These are phyloP conservation scores for Dyspetes luteomarginatus DNA, from an alignment of 2,888 invertebrate species.

Conservation along the genomic window DNA sequence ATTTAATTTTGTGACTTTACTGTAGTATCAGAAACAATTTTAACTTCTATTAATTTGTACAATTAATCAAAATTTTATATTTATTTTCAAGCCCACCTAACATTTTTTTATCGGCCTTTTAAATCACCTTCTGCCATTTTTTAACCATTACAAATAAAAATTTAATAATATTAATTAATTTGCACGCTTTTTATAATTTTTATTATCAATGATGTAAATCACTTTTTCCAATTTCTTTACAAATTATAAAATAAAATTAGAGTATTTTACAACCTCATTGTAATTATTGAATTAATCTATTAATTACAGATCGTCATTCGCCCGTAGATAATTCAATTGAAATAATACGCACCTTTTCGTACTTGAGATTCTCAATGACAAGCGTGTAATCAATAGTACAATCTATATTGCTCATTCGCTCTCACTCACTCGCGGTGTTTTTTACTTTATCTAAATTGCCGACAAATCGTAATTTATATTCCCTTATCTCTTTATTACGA, in stretches of 20 bases:
- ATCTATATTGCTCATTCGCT: slow-evolving; percentile 41
- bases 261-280: not conserved
- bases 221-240: not conserved
- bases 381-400: slow-evolving; percentile 22
- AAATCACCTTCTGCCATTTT: no score
- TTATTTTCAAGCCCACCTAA: no score
- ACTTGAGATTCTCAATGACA: slow-evolving; percentile 14
- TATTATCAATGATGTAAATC: not conserved
- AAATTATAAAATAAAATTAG: slow-evolving; percentile 2
- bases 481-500: slow-evolving; percentile 16
- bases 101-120: no score
- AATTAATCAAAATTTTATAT: no score
- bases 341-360: not conserved
- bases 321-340: slow-evolving; percentile 2
- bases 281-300: not conserved
- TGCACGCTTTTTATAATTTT: slow-evolving; percentile 14
- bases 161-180: no score
- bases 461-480: slow-evolving; percentile 34
- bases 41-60: no score
- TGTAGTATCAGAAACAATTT: not conserved
- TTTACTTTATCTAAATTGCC: slow-evolving; percentile 46
- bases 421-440: not conserved
- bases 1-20: not conserved
- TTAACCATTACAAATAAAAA: no score
- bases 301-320: not conserved